Percentiles rank a stretch among this genome's conserved stretches.
phyloP scores from a whole-genome alignment of 2,797 vertebrate species.

The Enteromius treurensis region DNA sequence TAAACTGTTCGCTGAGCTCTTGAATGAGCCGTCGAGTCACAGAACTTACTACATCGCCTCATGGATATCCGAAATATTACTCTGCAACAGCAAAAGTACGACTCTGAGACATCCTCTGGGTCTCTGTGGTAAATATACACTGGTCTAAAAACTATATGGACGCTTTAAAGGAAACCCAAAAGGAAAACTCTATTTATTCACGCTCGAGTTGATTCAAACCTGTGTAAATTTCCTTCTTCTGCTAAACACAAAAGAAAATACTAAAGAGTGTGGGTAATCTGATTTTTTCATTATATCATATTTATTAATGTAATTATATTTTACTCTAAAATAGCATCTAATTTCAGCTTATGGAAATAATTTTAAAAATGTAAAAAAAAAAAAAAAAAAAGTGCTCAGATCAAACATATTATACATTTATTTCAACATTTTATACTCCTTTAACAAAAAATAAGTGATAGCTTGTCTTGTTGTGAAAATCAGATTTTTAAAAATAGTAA shows the following conservation, averaged over 20 bases:
- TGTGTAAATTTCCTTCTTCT: background rate
- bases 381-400: background rate
- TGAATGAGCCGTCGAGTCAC: conserved; percentile 69
- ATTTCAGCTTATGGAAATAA: background rate
- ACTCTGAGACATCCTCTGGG: background rate
- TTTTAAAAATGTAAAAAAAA: no score
- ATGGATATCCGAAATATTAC: conserved; percentile 88
- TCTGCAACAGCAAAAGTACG: conserved; percentile 81
- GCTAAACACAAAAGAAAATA: background rate
- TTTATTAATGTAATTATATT: background rate
- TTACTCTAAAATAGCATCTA: background rate
- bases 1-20: conserved; percentile 83
- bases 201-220: background rate
- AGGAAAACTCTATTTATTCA: background rate
- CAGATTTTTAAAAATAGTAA: background rate
- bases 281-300: background rate
- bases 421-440: background rate
- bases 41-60: conserved; percentile 82
- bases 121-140: conserved; percentile 3
- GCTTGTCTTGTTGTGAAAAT: background rate
- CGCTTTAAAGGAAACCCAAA: background rate
- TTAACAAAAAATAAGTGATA: background rate
- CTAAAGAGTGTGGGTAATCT: background rate
- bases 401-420: background rate
- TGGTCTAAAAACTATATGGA: background rate